A percentile compares a stretch with the other conserved stretches of the same genome.
Conservation (phyloP, 2,113 vertebrate genomes). For the Actinemys pallida region DNA sequence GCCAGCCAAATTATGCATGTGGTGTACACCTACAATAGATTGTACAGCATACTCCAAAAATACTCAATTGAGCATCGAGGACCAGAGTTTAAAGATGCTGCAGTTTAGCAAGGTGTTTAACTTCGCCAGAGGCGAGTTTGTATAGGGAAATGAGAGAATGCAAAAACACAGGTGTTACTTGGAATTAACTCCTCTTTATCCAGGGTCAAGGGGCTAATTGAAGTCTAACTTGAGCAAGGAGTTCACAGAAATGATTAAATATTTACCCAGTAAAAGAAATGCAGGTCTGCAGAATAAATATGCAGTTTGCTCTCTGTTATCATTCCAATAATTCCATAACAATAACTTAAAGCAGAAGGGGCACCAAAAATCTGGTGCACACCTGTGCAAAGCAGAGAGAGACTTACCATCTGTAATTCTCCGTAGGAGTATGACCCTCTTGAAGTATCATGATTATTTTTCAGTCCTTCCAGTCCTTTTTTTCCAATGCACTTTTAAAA, state of each 20-base stretch:
- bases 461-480: neutral
- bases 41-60: neutral
- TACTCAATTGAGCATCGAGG: fast-evolving
- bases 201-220: slow-evolving; percentile 54
- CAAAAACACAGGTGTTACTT: slow-evolving; percentile 40
- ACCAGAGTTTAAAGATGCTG: neutral
- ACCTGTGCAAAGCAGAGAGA: slow-evolving; percentile 55
- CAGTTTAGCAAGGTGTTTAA: neutral
- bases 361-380: neutral
- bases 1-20: fast-evolving
- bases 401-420: neutral
- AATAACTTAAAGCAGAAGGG: slow-evolving; percentile 31
- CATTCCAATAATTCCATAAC: slow-evolving; percentile 52
- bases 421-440: neutral
- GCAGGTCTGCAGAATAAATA: slow-evolving; percentile 34
- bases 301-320: slow-evolving; percentile 36
- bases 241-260: slow-evolving; percentile 6
- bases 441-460: fast-evolving
- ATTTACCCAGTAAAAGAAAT: slow-evolving; percentile 52
- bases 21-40: neutral
- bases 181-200: slow-evolving; percentile 54
- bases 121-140: slow-evolving; percentile 8
- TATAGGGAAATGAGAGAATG: slow-evolving; percentile 62
- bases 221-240: neutral
- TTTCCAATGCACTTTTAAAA: neutral